Base-by-base conservation (phyloP, 2,113 vertebrate species). In the Miniopterus natalensis region DNA sequence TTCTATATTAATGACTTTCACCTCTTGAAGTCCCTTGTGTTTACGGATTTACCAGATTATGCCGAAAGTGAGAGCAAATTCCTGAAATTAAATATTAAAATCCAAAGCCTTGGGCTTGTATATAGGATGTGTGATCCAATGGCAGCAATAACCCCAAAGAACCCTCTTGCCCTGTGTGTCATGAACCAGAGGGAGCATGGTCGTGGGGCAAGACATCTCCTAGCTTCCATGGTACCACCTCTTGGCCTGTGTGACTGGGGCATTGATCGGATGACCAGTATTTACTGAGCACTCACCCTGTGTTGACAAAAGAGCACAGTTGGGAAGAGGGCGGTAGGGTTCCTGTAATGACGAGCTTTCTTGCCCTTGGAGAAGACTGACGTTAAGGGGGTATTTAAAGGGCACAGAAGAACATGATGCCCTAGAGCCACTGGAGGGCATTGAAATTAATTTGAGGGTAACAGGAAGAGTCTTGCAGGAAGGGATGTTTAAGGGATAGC, bases 121-220 rank as follows among this genome's bases (percentile, higher is more conserved):
- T 25, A 14, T 15, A 51, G 42, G 15, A 8, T 66, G 20, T 70
- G 36, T 59, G 25, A 25, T 6, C 55, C 25, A n/a, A 3, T 11
- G 49, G 14, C 36, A n/a, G 5, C 4, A 25, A 6, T 4, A 20
- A 17, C n/a, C 20, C 63, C 31, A 6, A 23, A 6, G 23, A 47
- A 23, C 11, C 8, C 4, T n/a, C 21, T 8, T 47, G 14, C 21
- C 12, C 2, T 0, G 2, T 49, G 68, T 29, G 31, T 40, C 8
- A 6, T 42, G 1, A 0, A 14, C 45, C 42, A 40, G 5, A 61
- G 70, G n/a, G 36, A 20, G 17, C 36, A 45, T 8, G 20, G 31
- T 0, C 8, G 1, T 8, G 13, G 6, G 1, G 9, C 12, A 1
- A 20, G 45, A 27, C 10, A 0, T 27, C 31, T 15, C 36, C 14